Percentiles rank a stretch among this genome's conserved stretches.
Evolutionary conservation across 2,113 vertebrate species (phyloP).

Genomic region (Crotalus helleri): DNA sequence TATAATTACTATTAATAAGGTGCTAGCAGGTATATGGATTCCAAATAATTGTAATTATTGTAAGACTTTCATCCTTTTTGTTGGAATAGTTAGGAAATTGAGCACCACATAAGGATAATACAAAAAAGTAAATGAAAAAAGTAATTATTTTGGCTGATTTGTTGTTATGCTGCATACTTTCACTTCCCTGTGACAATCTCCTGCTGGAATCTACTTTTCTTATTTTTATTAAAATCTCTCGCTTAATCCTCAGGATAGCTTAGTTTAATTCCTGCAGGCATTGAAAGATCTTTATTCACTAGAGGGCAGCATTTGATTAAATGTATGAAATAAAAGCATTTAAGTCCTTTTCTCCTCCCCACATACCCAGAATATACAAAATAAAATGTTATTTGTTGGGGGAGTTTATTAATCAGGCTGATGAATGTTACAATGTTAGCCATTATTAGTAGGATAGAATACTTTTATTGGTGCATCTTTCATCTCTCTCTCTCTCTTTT

Average conservation of each 20-base stretch:
- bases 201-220: not conserved
- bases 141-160: conserved; percentile 12
- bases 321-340: conserved; percentile 46
- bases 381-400: conserved; percentile 48
- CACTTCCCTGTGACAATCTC: conserved; percentile 11
- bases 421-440: conserved; percentile 50
- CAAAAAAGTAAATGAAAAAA: not conserved
- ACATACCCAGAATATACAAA: not conserved
- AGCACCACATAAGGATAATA: not conserved
- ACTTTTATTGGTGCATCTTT: conserved; percentile 57
- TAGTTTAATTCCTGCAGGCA: fast-evolving
- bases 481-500: conserved; percentile 16
- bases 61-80: not conserved
- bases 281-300: conserved; percentile 54
- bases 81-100: not conserved
- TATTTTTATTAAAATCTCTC: conserved; percentile 27
- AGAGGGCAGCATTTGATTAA: conserved; percentile 83
- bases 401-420: conserved; percentile 58
- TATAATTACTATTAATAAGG: not conserved
- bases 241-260: fast-evolving
- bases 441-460: conserved; percentile 4
- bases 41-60: not conserved
- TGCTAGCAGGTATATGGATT: not conserved
- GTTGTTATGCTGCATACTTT: conserved; percentile 4
- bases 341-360: not conserved